Base-by-base conservation (phyloP, 2,888 invertebrate genomes). In the Tanytarsus gracilentus region DNA sequence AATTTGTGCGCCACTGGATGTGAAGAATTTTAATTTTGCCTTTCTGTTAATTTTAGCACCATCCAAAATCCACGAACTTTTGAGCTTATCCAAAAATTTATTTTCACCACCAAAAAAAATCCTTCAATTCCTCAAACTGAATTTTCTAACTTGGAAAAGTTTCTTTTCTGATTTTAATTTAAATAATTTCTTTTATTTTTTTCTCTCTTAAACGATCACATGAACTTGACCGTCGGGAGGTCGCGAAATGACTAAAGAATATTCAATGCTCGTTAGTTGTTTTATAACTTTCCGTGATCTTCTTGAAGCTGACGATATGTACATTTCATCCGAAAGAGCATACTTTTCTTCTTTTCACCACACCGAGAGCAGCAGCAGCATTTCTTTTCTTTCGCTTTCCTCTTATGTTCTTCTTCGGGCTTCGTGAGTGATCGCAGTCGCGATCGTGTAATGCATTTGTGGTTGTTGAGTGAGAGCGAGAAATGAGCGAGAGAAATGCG, bases 241-340 rank as follows among this genome's bases (percentile, higher is more conserved):
- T 71, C 72, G 71, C 68, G 70, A 71, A 68, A 69, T 70, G 70
- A 73, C 72, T 73, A 70, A 72, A 72, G 70, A 68, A 70, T 70
- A 70, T 69, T 68, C 69, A 69, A 69, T 70, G 68, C 69, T 69
- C 70, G 70, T 71, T 69, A 70, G 70, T 70, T 72, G 71, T 72
- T 72, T 73, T 73, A 72, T 71, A 72, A 73, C 72, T 71, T 71
- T 68, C 69, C 25, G 27, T 71, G 69, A 69, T 68, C 69, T 71
- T 70, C 71, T 69, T 69, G 48, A 30, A 52, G 26, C 36, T 44
- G 58, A 58, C 40, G 40, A 48, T 58, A 40, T 40, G 18, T 55
- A 21, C 55, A 55, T 55, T 55, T 55, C 55, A 40, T 55, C 40
- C 55, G n/a, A n/a, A n/a, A n/a, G n/a, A n/a, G n/a, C n/a, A n/a